A percentile compares a stretch with the other conserved stretches of the same genome.
phyloP scores from a whole-genome alignment of 2,888 invertebrate genomes.

The Ophion slaviceki region DNA sequence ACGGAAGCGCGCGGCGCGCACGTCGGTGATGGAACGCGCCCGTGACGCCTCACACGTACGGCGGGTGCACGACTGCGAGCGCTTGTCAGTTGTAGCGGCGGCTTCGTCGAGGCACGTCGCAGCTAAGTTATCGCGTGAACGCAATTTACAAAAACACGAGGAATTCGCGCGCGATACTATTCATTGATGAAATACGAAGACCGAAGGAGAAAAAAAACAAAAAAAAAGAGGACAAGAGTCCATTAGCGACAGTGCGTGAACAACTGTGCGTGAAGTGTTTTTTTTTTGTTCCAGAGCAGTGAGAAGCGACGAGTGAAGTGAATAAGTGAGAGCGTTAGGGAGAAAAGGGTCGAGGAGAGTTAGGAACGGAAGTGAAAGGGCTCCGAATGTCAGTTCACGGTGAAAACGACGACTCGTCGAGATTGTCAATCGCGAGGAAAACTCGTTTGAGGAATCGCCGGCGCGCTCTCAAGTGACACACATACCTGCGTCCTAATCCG shows the following conservation, averaged over 20 bases:
- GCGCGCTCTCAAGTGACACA: slow-evolving; percentile 16
- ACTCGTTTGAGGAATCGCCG: slow-evolving; percentile 6
- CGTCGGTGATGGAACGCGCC: slow-evolving; percentile 47
- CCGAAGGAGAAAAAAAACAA: neutral
- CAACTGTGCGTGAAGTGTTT: neutral
- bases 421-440: slow-evolving; percentile 9
- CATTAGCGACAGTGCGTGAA: slow-evolving; percentile 11
- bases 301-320: neutral
- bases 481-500: slow-evolving; percentile 2
- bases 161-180: neutral
- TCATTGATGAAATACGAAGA: neutral
- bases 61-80: slow-evolving; percentile 1
- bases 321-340: neutral
- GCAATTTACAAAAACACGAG: neutral
- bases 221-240: neutral
- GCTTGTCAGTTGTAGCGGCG: slow-evolving; percentile 59
- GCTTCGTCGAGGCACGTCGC: slow-evolving; percentile 62
- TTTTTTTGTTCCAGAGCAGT: neutral
- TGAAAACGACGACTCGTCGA: slow-evolving; percentile 12
- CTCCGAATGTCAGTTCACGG: slow-evolving; percentile 22
- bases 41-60: slow-evolving; percentile 54
- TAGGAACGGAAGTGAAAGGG: neutral
- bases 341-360: neutral
- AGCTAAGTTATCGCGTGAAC: slow-evolving; percentile 37
- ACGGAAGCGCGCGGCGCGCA: slow-evolving; percentile 24